Evolutionary conservation across 1,140 invertebrate species (phyloP).

Genomic region (Lepidotrigona ventralis): DNA sequence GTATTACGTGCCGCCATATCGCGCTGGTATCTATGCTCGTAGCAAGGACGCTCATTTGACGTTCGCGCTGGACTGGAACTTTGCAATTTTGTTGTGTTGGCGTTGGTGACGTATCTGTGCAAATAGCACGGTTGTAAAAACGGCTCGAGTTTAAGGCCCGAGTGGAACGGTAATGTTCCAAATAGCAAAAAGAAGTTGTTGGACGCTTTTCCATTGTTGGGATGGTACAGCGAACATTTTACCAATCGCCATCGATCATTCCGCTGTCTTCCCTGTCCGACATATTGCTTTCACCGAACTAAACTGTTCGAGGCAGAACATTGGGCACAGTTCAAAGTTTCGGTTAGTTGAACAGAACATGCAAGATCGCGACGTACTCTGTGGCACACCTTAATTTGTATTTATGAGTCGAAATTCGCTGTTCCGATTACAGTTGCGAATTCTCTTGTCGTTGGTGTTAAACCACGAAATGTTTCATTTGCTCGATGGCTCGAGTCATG

Average conservation of each 20-base stretch:
- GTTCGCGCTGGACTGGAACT: conserved; percentile 34
- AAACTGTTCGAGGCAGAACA: conserved; percentile 8
- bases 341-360: conserved; percentile 43
- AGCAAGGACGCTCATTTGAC: not conserved
- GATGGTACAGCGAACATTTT: conserved; percentile 31
- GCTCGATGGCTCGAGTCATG: too few relatives aligned
- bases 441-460: conserved; percentile 12
- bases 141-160: not conserved
- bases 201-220: conserved; percentile 13
- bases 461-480: conserved; percentile 6
- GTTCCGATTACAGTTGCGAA: conserved; percentile 10
- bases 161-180: not conserved
- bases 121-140: not conserved
- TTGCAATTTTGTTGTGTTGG: conserved; percentile 21
- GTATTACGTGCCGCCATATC: not conserved
- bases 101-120: conserved; percentile 45
- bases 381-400: conserved; percentile 43
- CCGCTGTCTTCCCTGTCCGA: conserved; percentile 46
- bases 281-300: conserved; percentile 29
- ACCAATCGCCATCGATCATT: conserved; percentile 54
- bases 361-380: conserved; percentile 21
- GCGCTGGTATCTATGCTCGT: conserved; percentile 7
- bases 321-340: conserved; percentile 51
- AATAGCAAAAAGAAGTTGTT: conserved; percentile 34
- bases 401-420: conserved; percentile 47